Evolutionary conservation across 2,113 vertebrate genomes (phyloP).

Genomic region (Mesocricetus auratus): DNA sequence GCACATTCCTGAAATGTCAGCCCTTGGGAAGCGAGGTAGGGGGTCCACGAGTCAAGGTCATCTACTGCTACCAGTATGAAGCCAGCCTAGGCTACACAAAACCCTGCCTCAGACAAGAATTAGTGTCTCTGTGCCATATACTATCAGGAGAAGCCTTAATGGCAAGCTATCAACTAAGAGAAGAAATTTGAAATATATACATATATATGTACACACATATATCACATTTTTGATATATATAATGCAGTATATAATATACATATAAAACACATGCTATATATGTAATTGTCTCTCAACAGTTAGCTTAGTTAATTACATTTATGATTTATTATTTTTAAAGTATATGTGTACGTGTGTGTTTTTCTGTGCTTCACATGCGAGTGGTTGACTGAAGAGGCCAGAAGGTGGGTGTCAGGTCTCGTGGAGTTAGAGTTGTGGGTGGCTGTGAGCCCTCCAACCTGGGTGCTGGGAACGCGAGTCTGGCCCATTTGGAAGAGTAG

Average conservation of each 20-base stretch:
- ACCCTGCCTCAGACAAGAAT: not conserved
- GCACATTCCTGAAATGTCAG: not conserved
- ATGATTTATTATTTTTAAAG: not conserved
- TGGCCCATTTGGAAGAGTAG: not conserved
- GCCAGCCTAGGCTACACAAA: not conserved
- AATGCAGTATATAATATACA: not conserved
- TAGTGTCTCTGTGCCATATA: not conserved
- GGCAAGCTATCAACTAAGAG: not conserved
- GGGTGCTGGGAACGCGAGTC: not conserved
- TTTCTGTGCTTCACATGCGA: not conserved
- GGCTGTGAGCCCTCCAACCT: not conserved
- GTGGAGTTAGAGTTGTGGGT: not conserved
- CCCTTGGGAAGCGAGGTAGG: not conserved
- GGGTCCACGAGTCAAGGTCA: not conserved
- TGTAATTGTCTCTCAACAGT: not conserved
- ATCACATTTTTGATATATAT: not conserved
- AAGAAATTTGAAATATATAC: not conserved
- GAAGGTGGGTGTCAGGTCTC: not conserved
- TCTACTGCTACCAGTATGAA: not conserved
- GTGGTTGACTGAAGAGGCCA: not conserved
- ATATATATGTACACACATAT: not conserved
- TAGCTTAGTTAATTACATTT: not conserved
- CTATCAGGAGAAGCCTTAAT: not conserved
- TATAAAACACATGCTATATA: not conserved
- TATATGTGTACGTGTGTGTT: not conserved